Conservation (phyloP, 2,797 vertebrate species). For the Chaetodon trifasciatus region DNA sequence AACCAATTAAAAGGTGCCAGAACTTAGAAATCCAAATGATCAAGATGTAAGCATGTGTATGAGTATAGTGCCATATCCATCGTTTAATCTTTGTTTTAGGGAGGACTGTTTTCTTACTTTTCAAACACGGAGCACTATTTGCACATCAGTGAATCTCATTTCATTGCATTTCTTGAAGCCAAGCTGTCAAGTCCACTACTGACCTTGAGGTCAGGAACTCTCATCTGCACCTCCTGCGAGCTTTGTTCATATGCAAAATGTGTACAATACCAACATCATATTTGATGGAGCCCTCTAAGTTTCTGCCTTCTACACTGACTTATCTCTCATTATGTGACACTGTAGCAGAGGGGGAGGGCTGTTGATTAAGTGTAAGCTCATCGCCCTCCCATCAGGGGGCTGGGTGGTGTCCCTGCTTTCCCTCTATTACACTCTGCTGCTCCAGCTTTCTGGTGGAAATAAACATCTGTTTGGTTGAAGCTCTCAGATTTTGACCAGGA, state of each 20-base stretch:
- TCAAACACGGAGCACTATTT: conserved; percentile 6
- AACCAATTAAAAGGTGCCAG: neutral
- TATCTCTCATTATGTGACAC: conserved; percentile 28
- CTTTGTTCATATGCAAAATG: conserved; percentile 17
- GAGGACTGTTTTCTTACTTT: conserved; percentile 8
- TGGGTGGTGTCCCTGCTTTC: conserved; percentile 14
- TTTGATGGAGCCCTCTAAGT: neutral
- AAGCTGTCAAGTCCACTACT: conserved; percentile 23
- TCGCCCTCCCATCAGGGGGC: conserved; percentile 34
- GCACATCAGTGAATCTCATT: conserved; percentile 23
- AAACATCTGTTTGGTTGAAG: conserved; percentile 44
- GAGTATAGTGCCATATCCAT: neutral
- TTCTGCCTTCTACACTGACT: conserved; percentile 26
- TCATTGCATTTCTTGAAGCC: conserved; percentile 23
- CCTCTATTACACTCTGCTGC: conserved; percentile 30
- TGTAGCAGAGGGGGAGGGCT: neutral
- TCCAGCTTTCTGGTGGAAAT: conserved; percentile 25
- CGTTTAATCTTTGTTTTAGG: conserved; percentile 4
- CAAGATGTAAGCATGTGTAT: neutral
- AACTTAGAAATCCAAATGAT: neutral
- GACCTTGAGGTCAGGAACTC: conserved; percentile 22
- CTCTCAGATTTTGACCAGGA: conserved; percentile 37
- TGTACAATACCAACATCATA: neutral
- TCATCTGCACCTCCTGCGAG: neutral
- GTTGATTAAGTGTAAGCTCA: conserved; percentile 48